Evolutionary conservation across 2,797 vertebrate species (phyloP), one percentile per base, ranked within the genome.

Genomic region (Bovichtus diacanthus): DNA sequence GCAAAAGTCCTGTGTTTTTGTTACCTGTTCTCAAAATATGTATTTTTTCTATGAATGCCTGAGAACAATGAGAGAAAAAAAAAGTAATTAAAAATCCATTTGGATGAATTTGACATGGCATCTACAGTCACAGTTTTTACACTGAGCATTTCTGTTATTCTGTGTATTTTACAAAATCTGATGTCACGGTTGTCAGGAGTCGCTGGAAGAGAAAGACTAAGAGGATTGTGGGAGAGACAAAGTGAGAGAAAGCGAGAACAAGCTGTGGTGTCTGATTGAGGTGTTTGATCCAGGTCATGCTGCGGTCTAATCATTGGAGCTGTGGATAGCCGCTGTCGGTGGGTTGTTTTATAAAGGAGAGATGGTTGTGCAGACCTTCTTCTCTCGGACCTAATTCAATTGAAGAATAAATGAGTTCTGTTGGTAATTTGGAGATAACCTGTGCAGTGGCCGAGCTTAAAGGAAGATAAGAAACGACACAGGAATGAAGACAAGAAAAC

Each of bases 361-460:
- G 83, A 88, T 86, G 86, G 83, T 63, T 78, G 80, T 62, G 76
- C 73, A 34, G 90, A 70, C 78, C 80, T 76, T 70, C 80, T 34
- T 92, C 78, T 80, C 79, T 10, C 65, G 83, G 81, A 91, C 89
- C 92, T 90, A 93, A 95, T 95, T 94, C 93, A 94, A 94, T 93
- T 92, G 94, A 89, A 94, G 90, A 96, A 95, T 95, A 95, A 95
- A 96, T 94, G 90, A 94, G 92, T 93, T 94, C 83, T 93, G 93
- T 88, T 93, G 88, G 94, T 95, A 94, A 95, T 95, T 95, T 91
- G 91, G 87, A 93, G 94, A 95, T 95, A 95, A 95, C 93, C 91
- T 93, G 90, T 71, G 81, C 89, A 70, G 91, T 88, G 92, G 91
- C 88, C 59, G 69, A 87, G 90, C 88, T 91, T 88, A 89, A 82